A percentile compares a stretch with the other conserved stretches of the same genome.
Conservation (phyloP, 1,140 invertebrate species). For the Apis florea region DNA sequence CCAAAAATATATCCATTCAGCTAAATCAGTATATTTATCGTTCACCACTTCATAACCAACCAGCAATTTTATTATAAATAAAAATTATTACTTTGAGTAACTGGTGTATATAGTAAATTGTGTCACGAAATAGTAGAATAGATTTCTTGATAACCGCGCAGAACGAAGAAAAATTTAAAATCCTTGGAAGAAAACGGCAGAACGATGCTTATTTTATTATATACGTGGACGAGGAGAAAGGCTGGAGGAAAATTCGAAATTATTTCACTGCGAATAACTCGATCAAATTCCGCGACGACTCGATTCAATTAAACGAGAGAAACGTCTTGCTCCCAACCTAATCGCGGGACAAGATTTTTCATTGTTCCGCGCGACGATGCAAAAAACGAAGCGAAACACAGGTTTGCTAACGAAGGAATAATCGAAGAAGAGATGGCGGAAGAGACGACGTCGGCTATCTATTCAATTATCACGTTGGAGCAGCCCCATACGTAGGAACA, state of each 20-base stretch:
- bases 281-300: neutral
- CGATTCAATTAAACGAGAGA: neutral
- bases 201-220: too few relatives aligned
- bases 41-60: too few relatives aligned
- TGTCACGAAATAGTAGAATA: too few relatives aligned
- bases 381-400: neutral
- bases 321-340: neutral
- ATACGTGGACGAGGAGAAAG: neutral
- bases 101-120: too few relatives aligned
- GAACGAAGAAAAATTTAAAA: too few relatives aligned
- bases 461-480: constrained; percentile 80
- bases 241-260: neutral
- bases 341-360: neutral
- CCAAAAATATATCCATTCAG: too few relatives aligned
- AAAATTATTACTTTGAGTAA: too few relatives aligned
- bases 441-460: constrained; percentile 70
- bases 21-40: too few relatives aligned
- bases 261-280: neutral
- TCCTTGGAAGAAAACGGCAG: too few relatives aligned
- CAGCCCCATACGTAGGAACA: constrained; percentile 70
- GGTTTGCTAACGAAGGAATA: constrained; percentile 58
- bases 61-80: too few relatives aligned
- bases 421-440: constrained; percentile 59
- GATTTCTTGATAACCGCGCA: too few relatives aligned
- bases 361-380: neutral